phyloP scores from a whole-genome alignment of 2,113 vertebrate genomes.

The Ameiurus melas region DNA sequence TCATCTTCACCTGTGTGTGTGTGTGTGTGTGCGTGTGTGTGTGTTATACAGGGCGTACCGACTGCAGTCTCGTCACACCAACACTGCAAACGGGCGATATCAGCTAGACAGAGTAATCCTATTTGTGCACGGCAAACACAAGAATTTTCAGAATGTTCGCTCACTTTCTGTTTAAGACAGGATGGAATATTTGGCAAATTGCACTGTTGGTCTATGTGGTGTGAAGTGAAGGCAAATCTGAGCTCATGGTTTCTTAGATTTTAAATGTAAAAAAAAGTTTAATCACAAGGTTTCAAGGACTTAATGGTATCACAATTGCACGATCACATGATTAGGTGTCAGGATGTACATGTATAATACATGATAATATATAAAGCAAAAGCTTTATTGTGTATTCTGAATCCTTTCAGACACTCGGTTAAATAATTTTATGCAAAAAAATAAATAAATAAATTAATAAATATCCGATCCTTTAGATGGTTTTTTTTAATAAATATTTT shows the following conservation, averaged over 20 bases:
- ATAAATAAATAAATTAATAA: too few relatives aligned
- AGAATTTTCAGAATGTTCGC: neutral
- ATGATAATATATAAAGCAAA: neutral
- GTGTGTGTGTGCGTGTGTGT: neutral
- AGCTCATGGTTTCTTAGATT: neutral
- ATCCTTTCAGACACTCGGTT: too few relatives aligned
- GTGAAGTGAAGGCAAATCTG: neutral
- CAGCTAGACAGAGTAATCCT: neutral
- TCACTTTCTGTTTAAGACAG: neutral
- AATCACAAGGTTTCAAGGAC: neutral
- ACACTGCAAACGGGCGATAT: neutral
- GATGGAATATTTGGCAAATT: neutral
- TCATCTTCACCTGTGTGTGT: conserved; percentile 15
- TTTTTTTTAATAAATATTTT: too few relatives aligned
- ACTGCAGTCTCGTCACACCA: neutral
- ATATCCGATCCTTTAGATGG: too few relatives aligned
- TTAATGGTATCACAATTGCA: neutral
- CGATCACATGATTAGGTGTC: neutral
- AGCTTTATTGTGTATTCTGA: too few relatives aligned
- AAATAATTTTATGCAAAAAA: too few relatives aligned
- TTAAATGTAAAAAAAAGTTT: neutral
- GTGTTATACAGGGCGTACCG: neutral
- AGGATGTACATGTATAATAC: neutral
- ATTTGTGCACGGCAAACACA: neutral
- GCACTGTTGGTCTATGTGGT: neutral